Evolutionary conservation across 2,113 vertebrate genomes (phyloP), one percentile per base, ranked within the genome.

Genomic region (Cacatua alba): DNA sequence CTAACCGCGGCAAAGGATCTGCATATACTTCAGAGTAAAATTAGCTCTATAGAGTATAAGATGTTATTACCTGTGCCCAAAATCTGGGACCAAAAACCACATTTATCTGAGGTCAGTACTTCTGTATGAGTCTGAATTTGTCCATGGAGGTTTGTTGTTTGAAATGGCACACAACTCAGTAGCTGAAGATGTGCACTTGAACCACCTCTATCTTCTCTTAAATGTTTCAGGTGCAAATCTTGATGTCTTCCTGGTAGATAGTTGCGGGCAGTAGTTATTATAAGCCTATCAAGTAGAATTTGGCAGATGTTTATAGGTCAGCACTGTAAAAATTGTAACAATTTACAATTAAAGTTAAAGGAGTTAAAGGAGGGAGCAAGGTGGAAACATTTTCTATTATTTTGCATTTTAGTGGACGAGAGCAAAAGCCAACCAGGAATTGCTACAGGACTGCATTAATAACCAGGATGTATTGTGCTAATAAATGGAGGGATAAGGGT

Each of bases 11-110:
- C 8, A 41, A 62, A 44, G 28, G 68, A 72, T 62, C 29, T 72
- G 35, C 35, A 24, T 37, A 14, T 9, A 46, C 29, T 10, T 43
- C 46, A 71, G 60, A 80, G 68, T 7, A 82, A 57, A 89, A 3
- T 9, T 4, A 37, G 35, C 4, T 3, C 28, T 17, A 5, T 1
- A 33, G 11, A 41, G 24, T 16, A 11, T 13, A 7, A 9, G 33
- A 17, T 49, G 37, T 20, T 62, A 65, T 37, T 25, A 15, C 2
- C 59, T 69, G 31, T 51, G 44, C 35, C n/a, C 52, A 71, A 68
- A 71, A 62, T 41, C 21, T 6, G 0, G 52, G 55, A 25, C 24
- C 39, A 46, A 82, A 71, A 49, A 52, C 68, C 31, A 33, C 11
- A 6, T 48, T 52, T 63, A 21, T 77, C 53, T 37, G 11, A 14